Base-by-base conservation (phyloP, 2,888 invertebrate genomes). In the Tinea trinotella region DNA sequence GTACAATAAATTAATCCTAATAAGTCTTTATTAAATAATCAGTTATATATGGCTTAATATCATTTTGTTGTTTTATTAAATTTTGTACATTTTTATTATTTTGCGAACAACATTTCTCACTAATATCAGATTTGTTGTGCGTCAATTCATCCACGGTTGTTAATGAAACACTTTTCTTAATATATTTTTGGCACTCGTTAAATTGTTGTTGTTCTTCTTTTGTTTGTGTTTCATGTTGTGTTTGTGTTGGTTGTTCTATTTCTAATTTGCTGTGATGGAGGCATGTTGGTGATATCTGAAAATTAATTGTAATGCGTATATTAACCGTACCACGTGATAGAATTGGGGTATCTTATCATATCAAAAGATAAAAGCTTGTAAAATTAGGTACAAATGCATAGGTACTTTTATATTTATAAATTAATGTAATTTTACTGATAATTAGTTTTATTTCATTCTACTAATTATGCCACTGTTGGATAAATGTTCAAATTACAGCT, bases 1-100 rank as follows among this genome's bases (percentile, higher is more conserved):
- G 7, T 30, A 30, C 30, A 44, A 56, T 30, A 56, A 52, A n/a
- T n/a, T n/a, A n/a, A n/a, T n/a, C 24, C 52, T 56, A 85, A 63
- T 77, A 84, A 73, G 82, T 85, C 76, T 83, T 83, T 71, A 83
- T 78, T 58, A 82, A 74, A 70, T 83, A 82, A 61, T 80, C 80
- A 52, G 83, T 70, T 54, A 78, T 77, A 56, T 74, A 77, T 1
- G 79, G 73, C 12, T 71, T 62, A 52, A 73, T 72, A 0, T 61
- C 40, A 46, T 46, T 30, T 76, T 70, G 72, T n/a, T n/a, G 19
- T 61, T 80, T 80, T 0, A 79, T 76, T 62, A 74, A 24, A 46
- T 46, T 17, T 18, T 18, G 6, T 18, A 17, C 74, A 61, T 81
- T 78, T 58, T 80, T 81, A 58, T 82, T 79, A 35, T 78, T 72